Evolutionary conservation across 2,113 vertebrate genomes (phyloP), one percentile per base, ranked within the genome.

Genomic region (Melospiza georgiana): DNA sequence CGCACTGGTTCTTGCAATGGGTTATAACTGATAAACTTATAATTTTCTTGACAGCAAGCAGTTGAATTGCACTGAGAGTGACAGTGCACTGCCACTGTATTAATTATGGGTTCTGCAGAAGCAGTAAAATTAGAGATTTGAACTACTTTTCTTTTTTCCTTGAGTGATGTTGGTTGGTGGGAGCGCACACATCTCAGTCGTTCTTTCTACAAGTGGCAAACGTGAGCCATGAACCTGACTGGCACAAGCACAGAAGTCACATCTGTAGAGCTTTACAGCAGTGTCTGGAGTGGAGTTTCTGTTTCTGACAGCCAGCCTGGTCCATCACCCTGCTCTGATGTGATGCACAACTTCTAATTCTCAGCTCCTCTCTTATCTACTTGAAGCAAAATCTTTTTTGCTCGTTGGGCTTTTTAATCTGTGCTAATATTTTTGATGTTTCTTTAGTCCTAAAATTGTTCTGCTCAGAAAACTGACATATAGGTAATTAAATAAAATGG

Each of bases 401-500:
- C 52, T 79, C 1, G 0, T 33, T 94, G 81, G 72, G 15, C 52
- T 73, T 95, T 87, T 89, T 37, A 41, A 37, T 46, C 46, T 94
- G 35, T 15, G 18, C 71, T 91, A 69, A 61, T 87, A 61, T 48
- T 63, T 86, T 59, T 9, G 6, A 19, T 58, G 55, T 5, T 1
- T 44, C 28, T 71, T 83, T 74, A 35, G 41, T 72, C 11, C 48
- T 62, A 11, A 61, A 74, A 33, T 62, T 62, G 10, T 84, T 93
- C 46, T 1, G 0, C 74, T 76, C 48, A 51, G 67, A 65, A 94
- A 86, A 37, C 0, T 80, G 54, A 69, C 44, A 19, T 83, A 71
- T 17, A 93, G 81, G 55, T 77, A 83, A 75, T 93, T 20, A 57
- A 55, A 44, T 65, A 84, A 94, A 59, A 84, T 91, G 37, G 12